Evolutionary conservation across 2,113 vertebrate species (phyloP).

Genomic region (Trematocara stigmaticum): DNA sequence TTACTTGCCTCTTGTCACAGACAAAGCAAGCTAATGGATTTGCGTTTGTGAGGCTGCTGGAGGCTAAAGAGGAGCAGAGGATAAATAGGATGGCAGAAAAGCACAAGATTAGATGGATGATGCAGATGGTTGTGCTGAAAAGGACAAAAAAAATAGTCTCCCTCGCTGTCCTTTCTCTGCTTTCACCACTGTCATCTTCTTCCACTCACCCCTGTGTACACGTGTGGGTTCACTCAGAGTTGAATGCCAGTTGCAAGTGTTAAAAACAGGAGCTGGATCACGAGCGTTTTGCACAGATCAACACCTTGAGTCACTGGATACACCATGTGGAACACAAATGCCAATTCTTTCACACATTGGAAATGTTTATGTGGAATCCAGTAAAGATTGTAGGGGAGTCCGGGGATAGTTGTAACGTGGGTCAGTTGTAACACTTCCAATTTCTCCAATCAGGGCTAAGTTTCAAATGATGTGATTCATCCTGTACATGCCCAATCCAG

Average conservation of each 20-base stretch:
- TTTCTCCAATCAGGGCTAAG: too few relatives aligned
- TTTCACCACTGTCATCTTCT: not conserved
- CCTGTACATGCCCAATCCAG: too few relatives aligned
- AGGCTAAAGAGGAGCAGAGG: constrained; percentile 5
- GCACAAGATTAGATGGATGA: constrained; percentile 29
- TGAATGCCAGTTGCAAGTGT: constrained; percentile 15
- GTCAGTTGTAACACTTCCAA: too few relatives aligned
- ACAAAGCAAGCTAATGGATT: constrained; percentile 30
- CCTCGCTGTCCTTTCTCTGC: not conserved
- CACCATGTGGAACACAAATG: constrained; percentile 26
- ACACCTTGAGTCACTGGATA: constrained; percentile 33
- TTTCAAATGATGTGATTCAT: too few relatives aligned
- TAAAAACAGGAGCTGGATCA: constrained; percentile 43
- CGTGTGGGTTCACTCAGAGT: not conserved
- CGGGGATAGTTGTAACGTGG: too few relatives aligned
- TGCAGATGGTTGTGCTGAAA: constrained; percentile 16
- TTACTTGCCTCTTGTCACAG: not conserved
- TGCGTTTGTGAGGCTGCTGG: constrained; percentile 3
- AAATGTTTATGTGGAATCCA: constrained; percentile 43
- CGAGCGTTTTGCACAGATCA: constrained; percentile 36
- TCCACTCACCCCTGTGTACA: not conserved
- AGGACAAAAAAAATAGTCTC: constrained; percentile 17
- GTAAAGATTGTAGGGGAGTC: constrained; percentile 7
- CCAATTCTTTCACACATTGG: constrained; percentile 25
- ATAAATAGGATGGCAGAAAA: not conserved